Evolutionary conservation across 2,888 invertebrate genomes (phyloP), one percentile per base, ranked within the genome.

Genomic region (Stramonita haemastoma): DNA sequence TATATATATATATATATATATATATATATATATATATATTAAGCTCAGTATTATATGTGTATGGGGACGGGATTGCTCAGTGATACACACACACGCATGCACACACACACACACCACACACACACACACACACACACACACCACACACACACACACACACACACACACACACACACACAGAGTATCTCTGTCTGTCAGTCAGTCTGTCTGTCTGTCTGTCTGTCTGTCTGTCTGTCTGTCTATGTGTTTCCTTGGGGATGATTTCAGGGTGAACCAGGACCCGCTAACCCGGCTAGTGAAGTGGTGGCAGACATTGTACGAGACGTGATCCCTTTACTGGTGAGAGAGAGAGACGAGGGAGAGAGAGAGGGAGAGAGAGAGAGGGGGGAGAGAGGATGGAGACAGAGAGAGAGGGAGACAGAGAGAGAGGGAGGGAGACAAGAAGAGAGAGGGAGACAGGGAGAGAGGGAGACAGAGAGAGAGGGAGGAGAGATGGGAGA

Each of bases 291-390:
- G 4, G 91, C 90, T 26, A 89, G 94, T 0, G 95, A 95, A 91
- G 92, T 94, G 90, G 93, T 95, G 87, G 95, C 95, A 19, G 94
- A 94, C 87, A 95, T 95, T 57, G 94, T 95, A 73, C 94, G 95
- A 86, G 95, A 95, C 79, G 92, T 94, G 85, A 91, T 92, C 19
- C 91, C 91, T 81, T 90, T n/a, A n/a, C 90, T 56, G 89, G 91
- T 91, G 57, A 91, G 88, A 84, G 46, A 46, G 46, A 46, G 4
- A 46, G 46, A 46, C 46, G 19, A 66, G 19, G 13, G 6, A 66
- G 6, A 66, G 19, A 66, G 6, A 66, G 19, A 66, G 17, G 13
- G 19, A 66, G 19, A 66, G 19, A 66, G 6, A 66, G 17, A 66
- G 26, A 66, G 19, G 13, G 6, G 6, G 2, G 26, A 17, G 26